These are phyloP conservation scores for Monochamus alternatus DNA, from an alignment of 2,888 invertebrate species.

Conservation along the genomic window DNA sequence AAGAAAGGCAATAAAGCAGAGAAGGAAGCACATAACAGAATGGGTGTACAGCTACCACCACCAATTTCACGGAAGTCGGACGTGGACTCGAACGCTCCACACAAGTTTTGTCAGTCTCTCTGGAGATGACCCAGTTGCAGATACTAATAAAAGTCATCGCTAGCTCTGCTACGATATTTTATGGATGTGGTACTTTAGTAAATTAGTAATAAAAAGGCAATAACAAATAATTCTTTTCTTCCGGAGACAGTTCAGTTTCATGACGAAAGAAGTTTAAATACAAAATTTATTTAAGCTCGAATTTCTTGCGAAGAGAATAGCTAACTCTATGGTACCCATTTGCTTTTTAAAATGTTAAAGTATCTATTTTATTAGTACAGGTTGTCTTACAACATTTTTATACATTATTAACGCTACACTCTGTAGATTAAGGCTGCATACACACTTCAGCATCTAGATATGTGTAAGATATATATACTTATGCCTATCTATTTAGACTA, in stretches of 20 bases:
- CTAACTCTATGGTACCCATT: neutral
- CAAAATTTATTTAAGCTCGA: neutral
- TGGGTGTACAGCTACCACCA: slow-evolving; percentile 2
- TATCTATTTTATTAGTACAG: no score
- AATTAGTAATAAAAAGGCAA: neutral
- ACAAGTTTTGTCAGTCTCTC: slow-evolving; percentile 13
- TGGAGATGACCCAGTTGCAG: neutral
- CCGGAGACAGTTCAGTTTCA: no score
- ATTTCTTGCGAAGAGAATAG: neutral
- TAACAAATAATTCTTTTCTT: slow-evolving; percentile 18
- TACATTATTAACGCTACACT: no score
- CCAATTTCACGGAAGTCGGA: slow-evolving; percentile 9
- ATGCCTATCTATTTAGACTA: no score
- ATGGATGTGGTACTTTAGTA: neutral
- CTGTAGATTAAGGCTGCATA: no score
- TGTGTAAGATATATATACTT: no score
- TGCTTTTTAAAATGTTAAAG: no score
- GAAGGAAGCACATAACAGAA: slow-evolving; percentile 8
- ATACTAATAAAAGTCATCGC: slow-evolving; percentile 12
- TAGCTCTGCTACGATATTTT: neutral
- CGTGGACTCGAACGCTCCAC: slow-evolving; percentile 14
- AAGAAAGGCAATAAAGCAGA: slow-evolving; percentile 14
- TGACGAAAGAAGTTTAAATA: neutral
- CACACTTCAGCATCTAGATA: no score
- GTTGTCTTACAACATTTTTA: no score